Conservation (phyloP, 2,888 invertebrate species). For the Patella pellucida region DNA sequence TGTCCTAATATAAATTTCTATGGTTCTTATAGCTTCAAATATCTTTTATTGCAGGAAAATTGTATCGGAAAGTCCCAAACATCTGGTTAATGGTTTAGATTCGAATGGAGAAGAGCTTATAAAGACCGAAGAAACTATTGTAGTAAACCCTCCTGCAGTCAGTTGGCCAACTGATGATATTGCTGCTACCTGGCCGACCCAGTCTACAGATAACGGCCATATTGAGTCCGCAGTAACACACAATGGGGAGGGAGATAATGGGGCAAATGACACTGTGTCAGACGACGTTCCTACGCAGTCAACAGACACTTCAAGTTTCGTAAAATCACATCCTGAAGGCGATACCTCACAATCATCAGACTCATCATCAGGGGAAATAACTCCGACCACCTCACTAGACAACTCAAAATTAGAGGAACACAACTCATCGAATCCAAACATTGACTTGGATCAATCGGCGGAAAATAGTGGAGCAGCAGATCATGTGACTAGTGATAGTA, state of each 20-base stretch:
- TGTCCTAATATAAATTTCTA: background rate
- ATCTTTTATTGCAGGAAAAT: constrained; percentile 52
- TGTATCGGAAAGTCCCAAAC: constrained; percentile 51
- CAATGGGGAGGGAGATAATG: constrained; percentile 7
- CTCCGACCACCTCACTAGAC: background rate
- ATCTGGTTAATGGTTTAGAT: constrained; percentile 60
- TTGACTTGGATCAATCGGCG: background rate
- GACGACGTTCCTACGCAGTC: background rate
- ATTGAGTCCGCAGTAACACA: background rate
- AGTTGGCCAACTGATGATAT: background rate
- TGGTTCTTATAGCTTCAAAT: background rate
- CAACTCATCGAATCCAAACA: background rate
- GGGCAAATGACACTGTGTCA: background rate
- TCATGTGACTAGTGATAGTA: background rate
- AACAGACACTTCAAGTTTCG: background rate
- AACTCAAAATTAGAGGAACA: background rate
- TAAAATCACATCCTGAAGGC: background rate
- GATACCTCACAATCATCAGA: background rate
- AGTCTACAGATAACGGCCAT: background rate
- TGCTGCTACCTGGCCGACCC: background rate
- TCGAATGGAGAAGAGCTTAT: constrained; percentile 39
- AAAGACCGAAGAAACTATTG: background rate
- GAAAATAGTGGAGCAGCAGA: background rate
- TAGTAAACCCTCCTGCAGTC: background rate
- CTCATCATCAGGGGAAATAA: background rate